Evolutionary conservation across 2,888 invertebrate species (phyloP).

Genomic region (Alitta virens): DNA sequence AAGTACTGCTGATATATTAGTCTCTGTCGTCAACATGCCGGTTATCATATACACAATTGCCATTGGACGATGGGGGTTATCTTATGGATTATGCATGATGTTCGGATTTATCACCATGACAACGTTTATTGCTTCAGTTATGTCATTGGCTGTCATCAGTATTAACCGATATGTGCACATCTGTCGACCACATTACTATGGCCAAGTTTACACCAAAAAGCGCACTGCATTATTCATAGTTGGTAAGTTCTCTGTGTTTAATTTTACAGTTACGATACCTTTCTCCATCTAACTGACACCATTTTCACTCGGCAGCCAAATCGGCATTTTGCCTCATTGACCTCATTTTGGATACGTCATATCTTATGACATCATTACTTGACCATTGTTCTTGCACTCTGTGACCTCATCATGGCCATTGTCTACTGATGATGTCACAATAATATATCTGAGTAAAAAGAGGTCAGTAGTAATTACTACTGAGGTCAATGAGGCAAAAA

Average conservation of each 20-base stretch:
- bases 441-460: too few species aligned
- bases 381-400: too few species aligned
- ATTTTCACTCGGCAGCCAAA: too few species aligned
- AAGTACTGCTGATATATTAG: neutral
- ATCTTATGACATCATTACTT: too few species aligned
- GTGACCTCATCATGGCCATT: too few species aligned
- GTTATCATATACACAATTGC: neutral
- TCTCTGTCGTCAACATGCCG: slow-evolving; percentile 1
- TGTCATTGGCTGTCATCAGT: neutral
- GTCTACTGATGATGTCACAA: too few species aligned
- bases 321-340: too few species aligned
- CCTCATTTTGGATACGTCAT: too few species aligned
- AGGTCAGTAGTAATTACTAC: too few species aligned
- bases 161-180: neutral
- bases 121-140: slow-evolving; percentile 2
- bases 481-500: too few species aligned
- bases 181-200: neutral
- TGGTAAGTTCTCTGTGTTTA: neutral
- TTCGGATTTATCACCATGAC: neutral
- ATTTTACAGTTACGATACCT: too few species aligned
- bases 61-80: neutral
- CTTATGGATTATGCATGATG: neutral
- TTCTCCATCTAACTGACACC: too few species aligned
- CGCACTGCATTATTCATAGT: neutral
- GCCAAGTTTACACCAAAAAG: neutral